Evolutionary conservation across 2,797 vertebrate genomes (phyloP), one percentile per base, ranked within the genome.

Genomic region (Syncerus caffer): DNA sequence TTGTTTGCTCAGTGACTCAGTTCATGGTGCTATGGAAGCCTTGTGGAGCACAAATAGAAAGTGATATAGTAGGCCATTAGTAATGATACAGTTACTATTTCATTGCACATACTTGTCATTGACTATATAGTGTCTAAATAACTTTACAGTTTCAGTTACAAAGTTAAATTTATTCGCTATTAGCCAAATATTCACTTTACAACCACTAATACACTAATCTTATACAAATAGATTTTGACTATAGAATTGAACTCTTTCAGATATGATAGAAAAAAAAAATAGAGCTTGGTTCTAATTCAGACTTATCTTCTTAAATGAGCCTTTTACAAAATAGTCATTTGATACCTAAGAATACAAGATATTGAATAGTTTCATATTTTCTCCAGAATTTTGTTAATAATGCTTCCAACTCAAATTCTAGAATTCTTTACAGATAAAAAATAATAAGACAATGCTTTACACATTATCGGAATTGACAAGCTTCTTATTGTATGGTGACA

Each of bases 71-170:
- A 95, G 25, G 60, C 5, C 47, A 71, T 67, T 85, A 86, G 42
- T 67, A 95, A 88, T 86, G 6, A 25, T 16, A 31, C 25, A 64
- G 89, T 95, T 34, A 90, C 27, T 85, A 55, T 83, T 91, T 89
- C 57, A 76, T 64, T 94, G 6, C 89, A 27, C 95, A 91, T 82
- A 62, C 25, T 71, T 96, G 21, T 78, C 45, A 80, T 89, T 64
- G 57, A 89, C 62, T 85, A 93, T n/a, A n/a, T 13, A 86, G 29
- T 79, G 31, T 31, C 83, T 95, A 97, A 97, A 89, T n/a, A 15
- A 60, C 25, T 93, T 86, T 94, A 76, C n/a, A 76, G 27, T 94
- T 97, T 88, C 88, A 95, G 90, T 94, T 80, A 90, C 2, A 89
- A 86, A 88, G 85, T 34, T 87, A 95, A 97, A 96, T 60, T 5